These are phyloP conservation scores for Callospermophilus lateralis DNA, from an alignment of 2,113 vertebrate species.

Conservation along the genomic window DNA sequence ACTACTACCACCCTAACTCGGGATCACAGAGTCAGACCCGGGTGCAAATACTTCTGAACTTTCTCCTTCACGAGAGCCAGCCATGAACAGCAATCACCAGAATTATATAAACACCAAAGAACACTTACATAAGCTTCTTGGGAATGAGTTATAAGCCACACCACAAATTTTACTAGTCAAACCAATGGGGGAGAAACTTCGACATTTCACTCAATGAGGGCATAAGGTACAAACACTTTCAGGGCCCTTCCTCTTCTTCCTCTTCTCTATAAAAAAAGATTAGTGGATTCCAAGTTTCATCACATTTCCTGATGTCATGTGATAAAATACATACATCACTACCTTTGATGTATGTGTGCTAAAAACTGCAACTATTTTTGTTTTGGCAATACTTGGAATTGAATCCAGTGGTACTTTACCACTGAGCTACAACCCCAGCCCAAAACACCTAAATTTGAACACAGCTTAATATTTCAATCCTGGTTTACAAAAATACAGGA, in stretches of 20 bases:
- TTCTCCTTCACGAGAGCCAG: slow-evolving; percentile 82
- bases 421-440: too few species aligned
- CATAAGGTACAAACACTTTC: background rate
- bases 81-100: slow-evolving; percentile 48
- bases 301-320: background rate
- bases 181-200: background rate
- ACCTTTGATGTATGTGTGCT: background rate
- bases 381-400: too few species aligned
- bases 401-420: too few species aligned
- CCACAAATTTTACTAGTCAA: background rate
- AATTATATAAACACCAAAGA: slow-evolving; percentile 86
- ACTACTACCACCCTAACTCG: slow-evolving; percentile 69
- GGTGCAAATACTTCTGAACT: slow-evolving; percentile 83
- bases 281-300: background rate
- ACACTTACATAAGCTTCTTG: slow-evolving; percentile 84
- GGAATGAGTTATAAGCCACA: slow-evolving; percentile 72
- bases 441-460: background rate
- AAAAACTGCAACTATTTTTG: background rate
- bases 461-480: background rate
- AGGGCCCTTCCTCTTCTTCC: background rate
- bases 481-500: slow-evolving; percentile 26
- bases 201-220: background rate
- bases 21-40: slow-evolving; percentile 80
- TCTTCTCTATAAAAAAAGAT: background rate
- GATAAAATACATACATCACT: background rate